Evolutionary conservation across 1,140 invertebrate species (phyloP).

Genomic region (Himalopsyche phryganea): DNA sequence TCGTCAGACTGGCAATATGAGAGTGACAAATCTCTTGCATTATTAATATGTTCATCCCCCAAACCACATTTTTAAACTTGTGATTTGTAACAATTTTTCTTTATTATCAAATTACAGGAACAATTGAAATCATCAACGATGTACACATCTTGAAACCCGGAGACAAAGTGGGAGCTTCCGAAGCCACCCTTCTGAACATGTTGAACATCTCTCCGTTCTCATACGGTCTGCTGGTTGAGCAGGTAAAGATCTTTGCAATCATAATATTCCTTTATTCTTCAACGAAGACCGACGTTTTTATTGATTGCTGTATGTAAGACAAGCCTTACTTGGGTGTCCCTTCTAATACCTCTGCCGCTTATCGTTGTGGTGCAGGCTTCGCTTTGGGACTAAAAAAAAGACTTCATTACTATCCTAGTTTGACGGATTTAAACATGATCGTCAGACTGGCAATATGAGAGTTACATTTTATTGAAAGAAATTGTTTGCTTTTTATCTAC

Average conservation of each 20-base stretch:
- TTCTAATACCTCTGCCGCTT: conserved; percentile 17
- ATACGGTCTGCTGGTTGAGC: conserved; percentile 92
- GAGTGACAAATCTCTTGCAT: conserved; percentile 20
- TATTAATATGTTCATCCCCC: too few relatives aligned
- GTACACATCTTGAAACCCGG: conserved; percentile 94
- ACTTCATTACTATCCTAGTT: conserved; percentile 46
- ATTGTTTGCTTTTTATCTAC: too few relatives aligned
- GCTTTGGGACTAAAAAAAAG: conserved; percentile 42
- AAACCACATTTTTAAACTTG: too few relatives aligned
- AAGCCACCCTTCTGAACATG: conserved; percentile 99
- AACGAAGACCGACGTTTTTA: too few relatives aligned
- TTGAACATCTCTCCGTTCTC: conserved; percentile 99
- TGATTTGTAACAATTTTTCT: too few relatives aligned
- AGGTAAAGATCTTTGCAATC: conserved; percentile 52
- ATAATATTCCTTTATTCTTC: too few relatives aligned
- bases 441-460: conserved; percentile 19
- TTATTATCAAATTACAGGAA: conserved; percentile 50
- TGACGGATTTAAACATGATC: conserved; percentile 27
- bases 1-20: conserved; percentile 34
- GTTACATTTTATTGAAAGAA: conserved; percentile 7
- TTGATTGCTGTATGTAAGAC: too few relatives aligned
- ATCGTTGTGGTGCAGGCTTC: conserved; percentile 14
- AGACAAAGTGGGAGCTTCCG: conserved; percentile 97
- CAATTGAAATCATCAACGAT: conserved; percentile 99
- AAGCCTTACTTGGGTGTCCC: too few relatives aligned